Base-by-base conservation (phyloP, 2,113 vertebrate species). In the Hydrolagus affinis region DNA sequence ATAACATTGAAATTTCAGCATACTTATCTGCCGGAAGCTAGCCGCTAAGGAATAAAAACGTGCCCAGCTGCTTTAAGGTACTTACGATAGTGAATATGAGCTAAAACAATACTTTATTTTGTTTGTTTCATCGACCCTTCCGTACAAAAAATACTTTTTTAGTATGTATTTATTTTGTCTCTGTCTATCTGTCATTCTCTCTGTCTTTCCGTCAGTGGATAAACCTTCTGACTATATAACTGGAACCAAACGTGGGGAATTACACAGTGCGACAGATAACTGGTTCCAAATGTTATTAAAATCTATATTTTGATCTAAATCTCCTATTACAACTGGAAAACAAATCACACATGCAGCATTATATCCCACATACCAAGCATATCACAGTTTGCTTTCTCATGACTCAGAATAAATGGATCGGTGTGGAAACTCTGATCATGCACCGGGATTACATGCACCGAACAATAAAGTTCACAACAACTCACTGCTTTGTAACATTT, bases 251-350 rank as follows among this genome's bases (percentile, higher is more conserved):
- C 72, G 3, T 74, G 3, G 30, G 72, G 30, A 83, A 25, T 66
- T 30, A 83, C 66, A 62, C 62, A 17, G 14, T 30, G 60, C 66
- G 25, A 21, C 62, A 7, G 78, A 83, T 68, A 83, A 66, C 62
- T 83, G 62, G 78, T 66, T 83, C 60, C 78, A 83, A 83, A 66
- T 83, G 60, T 66, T 60, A 60, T 80, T 66, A 66, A 66, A 25
- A 66, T 83, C 28, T 83, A 68, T 32, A 28, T 25, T 11, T 15
- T 83, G 78, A 32, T 32, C 66, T 19, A 66, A 66, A 83, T 83
- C 60, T 66, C 62, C 17, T 62, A 66, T 83, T 32, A 64, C 60
- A 19, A 66, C 78, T 83, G 78, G 78, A 83, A 83, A 83, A 83
- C 10, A 19, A 21, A 83, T 83, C 60, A 83, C 62, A 83, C 59